Conservation (phyloP, 2,113 vertebrate species). For the Chrysochloris asiatica region DNA sequence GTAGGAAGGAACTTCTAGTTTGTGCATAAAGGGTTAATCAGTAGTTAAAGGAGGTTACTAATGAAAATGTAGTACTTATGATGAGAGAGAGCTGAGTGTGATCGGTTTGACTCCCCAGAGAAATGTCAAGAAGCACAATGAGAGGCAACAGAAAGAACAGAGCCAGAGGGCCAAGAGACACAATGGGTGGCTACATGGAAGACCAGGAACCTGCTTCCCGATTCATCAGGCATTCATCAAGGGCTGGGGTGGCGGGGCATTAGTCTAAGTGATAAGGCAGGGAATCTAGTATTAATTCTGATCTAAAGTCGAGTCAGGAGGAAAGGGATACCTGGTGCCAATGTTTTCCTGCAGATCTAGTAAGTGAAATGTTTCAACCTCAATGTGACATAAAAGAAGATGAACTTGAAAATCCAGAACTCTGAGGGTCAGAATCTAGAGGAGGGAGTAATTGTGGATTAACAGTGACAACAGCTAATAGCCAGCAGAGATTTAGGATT, state of each 20-base stretch:
- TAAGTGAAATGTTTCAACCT: neutral
- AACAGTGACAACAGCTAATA: neutral
- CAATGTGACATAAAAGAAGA: neutral
- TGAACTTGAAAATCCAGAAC: neutral
- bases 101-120: neutral
- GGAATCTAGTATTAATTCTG: neutral
- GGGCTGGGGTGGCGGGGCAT: rapidly evolving
- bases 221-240: too few relatives aligned
- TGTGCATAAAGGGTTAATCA: neutral
- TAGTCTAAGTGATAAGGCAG: neutral
- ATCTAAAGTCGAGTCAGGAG: neutral
- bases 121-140: neutral
- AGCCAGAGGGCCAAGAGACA: neutral
- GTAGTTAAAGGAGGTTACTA: neutral
- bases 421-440: neutral
- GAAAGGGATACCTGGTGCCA: neutral
- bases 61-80: neutral
- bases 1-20: neutral
- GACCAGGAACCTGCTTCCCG: neutral
- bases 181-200: rapidly evolving
- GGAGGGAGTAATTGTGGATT: neutral
- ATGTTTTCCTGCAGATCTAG: neutral
- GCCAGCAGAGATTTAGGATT: neutral
- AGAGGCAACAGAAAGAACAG: neutral
- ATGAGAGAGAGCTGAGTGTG: neutral